Base-by-base conservation (phyloP, 2,888 invertebrate species). In the Platypus cylindrus region DNA sequence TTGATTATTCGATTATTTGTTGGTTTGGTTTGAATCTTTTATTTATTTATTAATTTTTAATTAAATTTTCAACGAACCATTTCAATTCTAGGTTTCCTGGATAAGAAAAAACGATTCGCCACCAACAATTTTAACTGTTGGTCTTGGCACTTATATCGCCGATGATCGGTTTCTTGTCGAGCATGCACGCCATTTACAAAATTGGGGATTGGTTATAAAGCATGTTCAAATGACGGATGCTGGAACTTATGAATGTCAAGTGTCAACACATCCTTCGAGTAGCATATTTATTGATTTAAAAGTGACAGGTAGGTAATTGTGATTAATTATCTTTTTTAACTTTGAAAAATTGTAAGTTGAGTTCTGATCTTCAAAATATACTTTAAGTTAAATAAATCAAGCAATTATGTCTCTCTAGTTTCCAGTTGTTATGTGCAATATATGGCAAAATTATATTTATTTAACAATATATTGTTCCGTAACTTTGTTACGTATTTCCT, bases 241-340 rank as follows among this genome's bases (percentile, higher is more conserved):
- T 26, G 82, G 81, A 18, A 64, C 75, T 32, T 82, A 81, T 55
- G 77, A 81, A 68, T 82, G 82, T 62, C 81, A 82, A 70, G 76
- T 82, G 55, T 80, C 81, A 30, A 81, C 81, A 31, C 78, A 82
- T 63, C 82, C 82, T 12, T 78, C 81, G 14, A 71, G 77, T 48
- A 78, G 78, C 48, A 75, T 81, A 54, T 73, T 77, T 53, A 75
- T 79, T 39, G 75, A 80, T 54, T 66, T 82, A 48, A 77, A 76
- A 44, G 75, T 82, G 48, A 64, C 79, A 56, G 77, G 82, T 82
- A 67, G 71, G 68, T 40, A 38, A 30, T 37, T 18, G 22, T 32
- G 20, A 3, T 28, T 27, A 11, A 5, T 16, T 24, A 9, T 32
- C n/a, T 32, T 5, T 30, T n/a, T 30, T 15, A 28, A 5, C 3